phyloP scores from a whole-genome alignment of 2,888 invertebrate genomes.

The Callimorpha dominula region DNA sequence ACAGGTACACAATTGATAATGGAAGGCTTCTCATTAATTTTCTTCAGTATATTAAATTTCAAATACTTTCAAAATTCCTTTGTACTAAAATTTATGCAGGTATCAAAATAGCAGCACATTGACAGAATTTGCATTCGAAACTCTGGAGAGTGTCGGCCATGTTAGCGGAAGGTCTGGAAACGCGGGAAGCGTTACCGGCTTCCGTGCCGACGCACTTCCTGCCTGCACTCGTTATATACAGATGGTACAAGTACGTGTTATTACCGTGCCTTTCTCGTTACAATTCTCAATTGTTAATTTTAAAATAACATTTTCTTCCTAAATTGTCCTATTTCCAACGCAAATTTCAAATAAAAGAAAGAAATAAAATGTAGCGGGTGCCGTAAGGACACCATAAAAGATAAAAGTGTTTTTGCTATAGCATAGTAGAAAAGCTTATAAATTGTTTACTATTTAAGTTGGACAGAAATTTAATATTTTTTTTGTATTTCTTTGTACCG shows the following conservation, averaged over 20 bases:
- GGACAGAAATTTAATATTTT: neutral
- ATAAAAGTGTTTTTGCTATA: no score
- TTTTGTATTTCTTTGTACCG: neutral
- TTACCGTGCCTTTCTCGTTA: conserved; percentile 27
- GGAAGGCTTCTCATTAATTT: neutral
- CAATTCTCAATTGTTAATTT: conserved; percentile 15
- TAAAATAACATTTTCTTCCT: neutral
- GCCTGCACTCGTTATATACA: conserved; percentile 53
- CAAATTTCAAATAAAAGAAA: conserved; percentile 30
- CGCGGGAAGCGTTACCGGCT: conserved; percentile 62
- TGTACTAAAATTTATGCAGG: conserved; percentile 30
- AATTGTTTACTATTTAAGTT: no score
- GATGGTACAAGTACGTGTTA: conserved; percentile 40
- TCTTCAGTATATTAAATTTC: neutral
- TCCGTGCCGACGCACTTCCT: conserved; percentile 68
- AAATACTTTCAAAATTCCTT: conserved; percentile 10
- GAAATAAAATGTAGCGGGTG: conserved; percentile 22
- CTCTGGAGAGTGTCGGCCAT: conserved; percentile 43
- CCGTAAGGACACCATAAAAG: conserved; percentile 15
- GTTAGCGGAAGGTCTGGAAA: conserved; percentile 60
- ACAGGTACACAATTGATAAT: no score
- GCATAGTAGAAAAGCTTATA: no score
- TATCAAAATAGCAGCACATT: conserved; percentile 31
- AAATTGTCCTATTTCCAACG: conserved; percentile 6
- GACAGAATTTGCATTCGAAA: conserved; percentile 34